Percentiles rank a stretch among this genome's conserved stretches.
phyloP scores from a whole-genome alignment of 2,113 vertebrate species.

The Lophotis ruficrista region DNA sequence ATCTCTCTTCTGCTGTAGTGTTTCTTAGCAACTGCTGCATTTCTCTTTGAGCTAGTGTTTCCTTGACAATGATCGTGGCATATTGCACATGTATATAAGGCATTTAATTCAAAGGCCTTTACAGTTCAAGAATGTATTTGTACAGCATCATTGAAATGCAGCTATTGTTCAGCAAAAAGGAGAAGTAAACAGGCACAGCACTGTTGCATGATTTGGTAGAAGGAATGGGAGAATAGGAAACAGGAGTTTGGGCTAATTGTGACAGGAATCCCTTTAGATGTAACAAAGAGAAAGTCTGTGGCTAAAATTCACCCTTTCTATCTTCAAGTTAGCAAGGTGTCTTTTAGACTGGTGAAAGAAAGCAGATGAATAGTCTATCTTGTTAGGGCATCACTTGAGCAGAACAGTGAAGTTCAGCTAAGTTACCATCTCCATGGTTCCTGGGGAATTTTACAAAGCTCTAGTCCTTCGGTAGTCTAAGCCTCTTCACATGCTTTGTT shows the following conservation, averaged over 20 bases:
- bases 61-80: neutral
- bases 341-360: neutral
- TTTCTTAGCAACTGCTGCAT: constrained; percentile 60
- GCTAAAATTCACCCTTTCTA: neutral
- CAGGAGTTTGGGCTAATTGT: neutral
- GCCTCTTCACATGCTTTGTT: neutral
- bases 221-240: neutral
- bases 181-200: neutral
- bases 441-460: neutral
- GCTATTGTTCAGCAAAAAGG: neutral
- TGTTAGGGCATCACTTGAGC: neutral
- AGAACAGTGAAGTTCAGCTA: neutral
- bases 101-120: neutral
- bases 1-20: neutral
- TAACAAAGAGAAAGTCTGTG: neutral
- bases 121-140: neutral
- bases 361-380: neutral
- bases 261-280: neutral
- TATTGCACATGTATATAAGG: neutral
- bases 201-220: neutral
- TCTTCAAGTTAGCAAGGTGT: neutral
- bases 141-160: neutral
- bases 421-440: neutral
- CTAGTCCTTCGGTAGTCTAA: neutral
- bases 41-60: constrained; percentile 4